Percentiles rank a stretch among this genome's conserved stretches.
phyloP scores from a whole-genome alignment of 2,888 invertebrate genomes.

The Hedya salicella region DNA sequence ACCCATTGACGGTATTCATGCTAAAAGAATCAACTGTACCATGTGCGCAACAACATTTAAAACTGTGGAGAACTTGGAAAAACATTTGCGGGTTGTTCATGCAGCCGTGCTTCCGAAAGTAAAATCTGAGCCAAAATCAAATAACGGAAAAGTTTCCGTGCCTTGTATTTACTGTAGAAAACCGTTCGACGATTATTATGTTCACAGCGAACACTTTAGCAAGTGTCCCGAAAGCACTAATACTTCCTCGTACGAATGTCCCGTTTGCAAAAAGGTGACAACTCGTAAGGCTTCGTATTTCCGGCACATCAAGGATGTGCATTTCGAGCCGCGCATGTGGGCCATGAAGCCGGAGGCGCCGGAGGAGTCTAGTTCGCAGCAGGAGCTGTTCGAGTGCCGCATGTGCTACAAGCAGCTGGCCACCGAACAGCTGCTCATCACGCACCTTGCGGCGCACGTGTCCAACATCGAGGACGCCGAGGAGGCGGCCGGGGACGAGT shows the following conservation, averaged over 20 bases:
- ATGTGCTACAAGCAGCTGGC: slow-evolving; percentile 70
- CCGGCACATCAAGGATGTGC: slow-evolving; percentile 65
- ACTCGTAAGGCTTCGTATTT: slow-evolving; percentile 62
- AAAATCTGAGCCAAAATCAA: slow-evolving; percentile 38
- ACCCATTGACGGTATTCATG: slow-evolving; percentile 63
- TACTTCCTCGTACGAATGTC: slow-evolving; percentile 59
- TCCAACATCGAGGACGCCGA: slow-evolving; percentile 65
- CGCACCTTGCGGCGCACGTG: slow-evolving; percentile 76
- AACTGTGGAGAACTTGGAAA: slow-evolving; percentile 67
- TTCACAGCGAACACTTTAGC: slow-evolving; percentile 66
- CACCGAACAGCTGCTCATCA: slow-evolving; percentile 69
- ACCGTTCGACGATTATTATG: slow-evolving; percentile 66
- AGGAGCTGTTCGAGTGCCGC: slow-evolving; percentile 63
- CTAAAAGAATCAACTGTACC: slow-evolving; percentile 62
- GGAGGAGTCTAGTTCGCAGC: slow-evolving; percentile 26
- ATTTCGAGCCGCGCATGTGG: slow-evolving; percentile 59
- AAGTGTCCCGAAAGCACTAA: slow-evolving; percentile 62
- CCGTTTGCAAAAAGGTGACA: slow-evolving; percentile 64
- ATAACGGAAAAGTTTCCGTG: slow-evolving; percentile 53
- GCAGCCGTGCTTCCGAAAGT: slow-evolving; percentile 65
- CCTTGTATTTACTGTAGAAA: slow-evolving; percentile 71
- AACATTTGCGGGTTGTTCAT: slow-evolving; percentile 74
- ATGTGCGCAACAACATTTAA: slow-evolving; percentile 73
- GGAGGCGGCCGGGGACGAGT: slow-evolving; percentile 59
- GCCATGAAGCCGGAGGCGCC: slow-evolving; percentile 44